Evolutionary conservation across 2,797 vertebrate species (phyloP), one percentile per base, ranked within the genome.

Genomic region (Gymnocypris eckloni): DNA sequence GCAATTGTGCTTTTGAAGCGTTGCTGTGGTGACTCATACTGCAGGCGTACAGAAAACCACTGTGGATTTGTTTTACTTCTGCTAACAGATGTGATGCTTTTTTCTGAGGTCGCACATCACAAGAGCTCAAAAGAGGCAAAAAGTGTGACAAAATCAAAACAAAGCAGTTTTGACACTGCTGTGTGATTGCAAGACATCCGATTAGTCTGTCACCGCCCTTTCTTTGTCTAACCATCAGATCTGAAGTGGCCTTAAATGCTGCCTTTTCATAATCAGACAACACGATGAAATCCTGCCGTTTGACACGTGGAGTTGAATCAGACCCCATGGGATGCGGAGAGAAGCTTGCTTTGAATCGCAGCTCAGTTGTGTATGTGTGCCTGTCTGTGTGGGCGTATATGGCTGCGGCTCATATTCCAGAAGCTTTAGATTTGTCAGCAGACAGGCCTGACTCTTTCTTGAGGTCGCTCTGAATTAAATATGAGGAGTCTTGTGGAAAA

Each of bases 391-490:
- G n/a, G 41, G 71, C 4, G 28, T 48, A 66, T 79, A 64, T 22
- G 6, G 22, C 59, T 61, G 18, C 16, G 45, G 45, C 41, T 69
- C 61, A 66, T 84, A 52, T 67, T 76, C 72, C 33, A 50, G 43
- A n/a, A 50, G 43, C 59, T 66, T 52, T 52, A 16, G 71, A 20
- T 66, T 84, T 84, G 48, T 77, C 72, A 84, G 82, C 72, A 84
- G 82, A 76, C 72, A 77, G 61, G 37, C 43, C 61, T 54, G 82
- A 52, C 59, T 83, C 25, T 83, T 83, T 15, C 59, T 83, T 83
- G 73, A 77, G 61, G 82, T 77, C 11, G 82, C 61, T 84, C 72
- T 84, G 82, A 77, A 84, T 84, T 67, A 84, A 84, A 84, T 77
- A 84, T 84, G 72, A 84, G 82, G 33, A 84, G 33, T 54, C 45